A percentile compares a stretch with the other conserved stretches of the same genome.
Conservation (phyloP, 2,113 vertebrate genomes). For the human (Homo sapiens) region GRCh38 chr15:34459501-34460000, state of each 20-base stretch:
- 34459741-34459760: not conserved
- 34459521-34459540: no score
- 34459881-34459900: not conserved
- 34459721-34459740: not conserved
- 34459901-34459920: not conserved
- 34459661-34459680: no score
- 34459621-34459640: no score
- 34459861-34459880: not conserved
- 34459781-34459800: not conserved
- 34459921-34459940: not conserved
- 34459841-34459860: not conserved
- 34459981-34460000: not conserved
- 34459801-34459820: not conserved
- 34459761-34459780: not conserved
- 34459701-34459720: not conserved
- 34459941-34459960: not conserved
- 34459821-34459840: not conserved
- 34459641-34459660: no score
- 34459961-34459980: not conserved
- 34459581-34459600: no score
- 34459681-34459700: not conserved
- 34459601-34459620: no score
- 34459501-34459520: no score
- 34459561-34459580: no score
- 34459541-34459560: no score